Evolutionary conservation across 1,140 invertebrate genomes (phyloP), one percentile per base, ranked within the genome.

Genomic region (Drosophila ananassae): DNA sequence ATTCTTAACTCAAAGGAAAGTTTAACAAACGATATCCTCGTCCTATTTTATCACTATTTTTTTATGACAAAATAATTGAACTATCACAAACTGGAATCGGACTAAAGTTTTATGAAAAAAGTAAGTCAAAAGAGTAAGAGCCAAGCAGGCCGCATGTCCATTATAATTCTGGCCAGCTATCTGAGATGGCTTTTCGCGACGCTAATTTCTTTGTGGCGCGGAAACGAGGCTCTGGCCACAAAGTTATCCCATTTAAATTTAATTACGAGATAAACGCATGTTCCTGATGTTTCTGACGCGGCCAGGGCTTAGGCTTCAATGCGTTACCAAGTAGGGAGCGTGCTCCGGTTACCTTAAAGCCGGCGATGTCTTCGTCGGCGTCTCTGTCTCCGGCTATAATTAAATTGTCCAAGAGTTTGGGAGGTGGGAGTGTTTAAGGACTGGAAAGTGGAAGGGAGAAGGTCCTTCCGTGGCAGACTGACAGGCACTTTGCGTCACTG

Each of bases 181-280:
- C 67, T 66, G 47, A 37, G 44, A 50, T 32, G 21, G 13, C 9
- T 69, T 69, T 68, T 69, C 24, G 30, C 30, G 62, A 37, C 64
- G 63, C 67, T 69, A 69, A 69, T 69, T 69, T 72, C 68, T 72
- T 72, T 72, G 53, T 71, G 67, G 30, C 37, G 24, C 66, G 66
- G 66, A 72, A 72, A 55, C 57, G 67, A 46, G 30, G 24, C 47
- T 37, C 46, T 28, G 24, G 37, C 54, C 47, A 59, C 41, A 68
- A 76, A 76, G 73, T 76, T 76, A 67, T 67, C 34, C 72, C 73
- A 76, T 76, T 76, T 76, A 77, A 76, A 76, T 76, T 76, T 76
- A 76, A 76, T 77, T 76, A 77, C 56, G 62, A 76, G 73, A 76
- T 76, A 76, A 76, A 76, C 73, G 73, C 73, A 60, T 74, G 72